A percentile compares a stretch with the other conserved stretches of the same genome.
phyloP scores from a whole-genome alignment of 2,113 vertebrate species.

The Eleginops maclovinus region DNA sequence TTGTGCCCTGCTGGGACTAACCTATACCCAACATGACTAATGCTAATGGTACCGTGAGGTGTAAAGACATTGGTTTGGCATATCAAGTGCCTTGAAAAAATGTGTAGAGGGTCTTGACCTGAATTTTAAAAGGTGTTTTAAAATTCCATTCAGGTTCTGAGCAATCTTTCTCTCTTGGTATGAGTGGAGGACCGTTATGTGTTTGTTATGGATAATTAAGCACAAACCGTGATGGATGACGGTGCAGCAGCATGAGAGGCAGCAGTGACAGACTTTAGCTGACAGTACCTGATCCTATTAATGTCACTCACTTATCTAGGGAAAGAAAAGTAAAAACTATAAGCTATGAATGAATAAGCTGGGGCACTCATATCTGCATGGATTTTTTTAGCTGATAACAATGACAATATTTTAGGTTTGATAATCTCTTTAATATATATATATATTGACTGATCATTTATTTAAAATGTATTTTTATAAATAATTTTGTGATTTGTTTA shows the following conservation, averaged over 20 bases:
- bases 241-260: constrained; percentile 32
- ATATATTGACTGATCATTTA: too few species aligned
- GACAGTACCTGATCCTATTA: constrained; percentile 30
- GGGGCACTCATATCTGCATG: background rate
- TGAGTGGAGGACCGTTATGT: background rate
- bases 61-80: background rate
- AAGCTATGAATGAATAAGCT: background rate
- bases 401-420: too few species aligned
- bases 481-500: too few species aligned
- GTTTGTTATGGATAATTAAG: constrained; percentile 49
- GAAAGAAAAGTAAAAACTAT: background rate
- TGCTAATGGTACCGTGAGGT: constrained; percentile 3
- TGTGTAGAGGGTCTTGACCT: constrained; percentile 20
- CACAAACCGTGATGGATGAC: constrained; percentile 11
- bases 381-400: too few species aligned
- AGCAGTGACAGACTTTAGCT: constrained; percentile 33
- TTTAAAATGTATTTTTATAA: too few species aligned
- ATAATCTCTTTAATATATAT: too few species aligned
- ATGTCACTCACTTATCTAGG: constrained; percentile 13
- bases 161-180: background rate
- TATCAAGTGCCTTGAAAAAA: constrained; percentile 19
- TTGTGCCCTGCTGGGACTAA: constrained; percentile 14
- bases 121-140: constrained; percentile 18
- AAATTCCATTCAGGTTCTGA: constrained; percentile 16
- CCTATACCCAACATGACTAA: constrained; percentile 24